A percentile compares a stretch with the other conserved stretches of the same genome.
These are phyloP conservation scores for Tromatobia lineatoria DNA, from an alignment of 2,888 invertebrate genomes.

Conservation along the genomic window DNA sequence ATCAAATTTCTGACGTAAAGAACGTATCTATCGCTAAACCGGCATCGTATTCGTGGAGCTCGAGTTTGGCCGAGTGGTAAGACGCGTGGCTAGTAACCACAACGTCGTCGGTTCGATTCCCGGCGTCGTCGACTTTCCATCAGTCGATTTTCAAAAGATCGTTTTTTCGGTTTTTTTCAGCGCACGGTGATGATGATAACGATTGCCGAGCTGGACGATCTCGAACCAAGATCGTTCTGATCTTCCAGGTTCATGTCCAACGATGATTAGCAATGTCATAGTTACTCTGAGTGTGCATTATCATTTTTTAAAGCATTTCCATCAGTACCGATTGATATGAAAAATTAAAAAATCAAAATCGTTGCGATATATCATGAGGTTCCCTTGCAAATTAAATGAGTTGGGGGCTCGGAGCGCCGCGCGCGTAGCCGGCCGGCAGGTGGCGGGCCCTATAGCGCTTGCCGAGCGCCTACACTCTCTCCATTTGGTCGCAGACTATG, in stretches of 20 bases:
- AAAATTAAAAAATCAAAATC: slow-evolving; percentile 15
- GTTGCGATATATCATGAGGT: background rate
- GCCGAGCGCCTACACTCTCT: slow-evolving; percentile 31
- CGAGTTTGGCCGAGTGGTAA: slow-evolving; percentile 72
- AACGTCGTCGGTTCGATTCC: slow-evolving; percentile 72
- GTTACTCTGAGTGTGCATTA: slow-evolving; percentile 81
- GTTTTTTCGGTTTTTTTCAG: slow-evolving; percentile 57
- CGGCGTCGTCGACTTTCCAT: slow-evolving; percentile 7
- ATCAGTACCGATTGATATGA: background rate
- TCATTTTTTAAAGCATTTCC: slow-evolving; percentile 17
- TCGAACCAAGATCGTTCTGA: slow-evolving; percentile 75
- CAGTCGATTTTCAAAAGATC: slow-evolving; percentile 15
- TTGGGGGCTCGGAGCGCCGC: background rate
- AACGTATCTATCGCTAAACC: background rate
- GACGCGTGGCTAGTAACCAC: background rate
- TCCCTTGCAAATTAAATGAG: background rate
- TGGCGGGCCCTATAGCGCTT: background rate
- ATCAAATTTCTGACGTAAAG: background rate
- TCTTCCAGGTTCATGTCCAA: slow-evolving; percentile 66
- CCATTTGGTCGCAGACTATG: slow-evolving; percentile 60
- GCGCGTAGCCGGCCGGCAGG: background rate
- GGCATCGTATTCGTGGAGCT: background rate
- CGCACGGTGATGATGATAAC: slow-evolving; percentile 78
- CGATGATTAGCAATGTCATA: slow-evolving; percentile 79
- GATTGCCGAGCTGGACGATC: slow-evolving; percentile 73